Percentiles rank a stretch among this genome's conserved stretches.
phyloP scores from a whole-genome alignment of 2,888 invertebrate species.

The Drosophila neoperkinsi region DNA sequence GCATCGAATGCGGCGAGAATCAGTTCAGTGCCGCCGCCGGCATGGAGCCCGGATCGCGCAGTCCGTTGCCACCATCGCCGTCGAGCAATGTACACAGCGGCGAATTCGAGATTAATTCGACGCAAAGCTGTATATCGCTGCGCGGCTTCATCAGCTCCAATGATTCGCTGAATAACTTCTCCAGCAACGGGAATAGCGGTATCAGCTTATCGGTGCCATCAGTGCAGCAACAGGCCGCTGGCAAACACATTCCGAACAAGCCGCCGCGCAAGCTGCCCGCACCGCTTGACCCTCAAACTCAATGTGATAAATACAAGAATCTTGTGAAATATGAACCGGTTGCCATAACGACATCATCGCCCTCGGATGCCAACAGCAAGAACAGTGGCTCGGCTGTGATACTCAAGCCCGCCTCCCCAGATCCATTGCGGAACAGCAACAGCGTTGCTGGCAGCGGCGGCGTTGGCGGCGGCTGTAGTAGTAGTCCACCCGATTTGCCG shows the following conservation, averaged over 20 bases:
- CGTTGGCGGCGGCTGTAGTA: background rate
- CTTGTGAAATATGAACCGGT: constrained; percentile 84
- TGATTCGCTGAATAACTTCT: constrained; percentile 83
- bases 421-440: constrained; percentile 27
- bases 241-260: constrained; percentile 84
- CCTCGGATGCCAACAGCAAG: constrained; percentile 75
- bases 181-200: constrained; percentile 58
- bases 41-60: constrained; percentile 93
- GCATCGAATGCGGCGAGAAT: constrained; percentile 90
- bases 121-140: constrained; percentile 82
- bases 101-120: constrained; percentile 83
- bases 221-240: constrained; percentile 18
- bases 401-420: constrained; percentile 81
- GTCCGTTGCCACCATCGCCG: constrained; percentile 90
- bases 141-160: constrained; percentile 83
- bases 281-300: constrained; percentile 55
- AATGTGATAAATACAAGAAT: constrained; percentile 83
- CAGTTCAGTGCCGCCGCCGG: constrained; percentile 91
- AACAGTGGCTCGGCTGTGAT: constrained; percentile 82
- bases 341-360: constrained; percentile 82
- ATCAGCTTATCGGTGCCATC: constrained; percentile 40
- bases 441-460: background rate
- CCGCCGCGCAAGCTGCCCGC: constrained; percentile 83
- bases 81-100: constrained; percentile 78
- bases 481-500: constrained; percentile 77